Conservation (phyloP, 2,888 invertebrate species). For the Gerris lacustris region DNA sequence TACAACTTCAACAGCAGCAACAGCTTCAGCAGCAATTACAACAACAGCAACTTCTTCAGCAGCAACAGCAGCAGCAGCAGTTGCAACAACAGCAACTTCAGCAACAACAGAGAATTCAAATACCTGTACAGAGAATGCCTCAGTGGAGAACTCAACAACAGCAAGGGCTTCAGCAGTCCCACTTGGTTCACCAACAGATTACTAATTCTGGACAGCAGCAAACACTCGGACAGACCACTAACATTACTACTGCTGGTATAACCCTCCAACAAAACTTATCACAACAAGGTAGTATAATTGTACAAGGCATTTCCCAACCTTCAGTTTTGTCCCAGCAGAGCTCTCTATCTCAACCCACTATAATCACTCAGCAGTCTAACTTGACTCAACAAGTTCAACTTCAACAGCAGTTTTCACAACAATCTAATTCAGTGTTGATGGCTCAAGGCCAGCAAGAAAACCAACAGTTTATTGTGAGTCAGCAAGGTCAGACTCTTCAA, state of each 20-base stretch:
- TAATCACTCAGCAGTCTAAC: slow-evolving; percentile 23
- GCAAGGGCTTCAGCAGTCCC: slow-evolving; percentile 34
- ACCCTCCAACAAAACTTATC: slow-evolving; percentile 26
- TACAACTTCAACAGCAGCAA: slow-evolving; percentile 28
- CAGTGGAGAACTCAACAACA: slow-evolving; percentile 39
- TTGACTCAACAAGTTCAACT: slow-evolving; percentile 20
- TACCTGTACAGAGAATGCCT: slow-evolving; percentile 35
- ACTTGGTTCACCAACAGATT: slow-evolving; percentile 36
- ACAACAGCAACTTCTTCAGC: slow-evolving; percentile 38
- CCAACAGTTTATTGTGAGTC: slow-evolving; percentile 33
- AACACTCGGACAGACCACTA: slow-evolving; percentile 41
- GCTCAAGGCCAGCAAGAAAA: slow-evolving; percentile 22
- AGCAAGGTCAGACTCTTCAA: slow-evolving; percentile 28
- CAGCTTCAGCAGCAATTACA: slow-evolving; percentile 43
- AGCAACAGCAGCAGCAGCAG: slow-evolving; percentile 37
- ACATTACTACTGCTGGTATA: slow-evolving; percentile 35
- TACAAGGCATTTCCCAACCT: slow-evolving; percentile 27
- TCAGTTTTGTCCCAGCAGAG: slow-evolving; percentile 27
- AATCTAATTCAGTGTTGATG: slow-evolving; percentile 27
- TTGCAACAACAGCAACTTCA: slow-evolving; percentile 40
- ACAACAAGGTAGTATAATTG: slow-evolving; percentile 29
- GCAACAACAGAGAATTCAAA: slow-evolving; percentile 40
- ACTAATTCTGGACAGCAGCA: slow-evolving; percentile 42
- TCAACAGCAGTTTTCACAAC: slow-evolving; percentile 29
- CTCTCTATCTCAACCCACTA: slow-evolving; percentile 25